These are phyloP conservation scores for Rotaria socialis DNA, from an alignment of 2,888 invertebrate species.

Conservation along the genomic window DNA sequence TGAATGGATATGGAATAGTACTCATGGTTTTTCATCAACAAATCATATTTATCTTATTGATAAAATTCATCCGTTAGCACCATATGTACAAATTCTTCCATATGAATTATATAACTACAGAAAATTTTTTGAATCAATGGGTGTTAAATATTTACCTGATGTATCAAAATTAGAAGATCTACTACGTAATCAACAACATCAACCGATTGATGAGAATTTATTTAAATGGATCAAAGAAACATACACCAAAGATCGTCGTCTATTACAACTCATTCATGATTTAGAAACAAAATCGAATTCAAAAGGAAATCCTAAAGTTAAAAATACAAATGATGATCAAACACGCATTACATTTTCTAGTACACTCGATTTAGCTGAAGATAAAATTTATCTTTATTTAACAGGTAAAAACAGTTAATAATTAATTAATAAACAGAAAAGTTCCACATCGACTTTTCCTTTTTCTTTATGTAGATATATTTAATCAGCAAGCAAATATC, in stretches of 20 bases:
- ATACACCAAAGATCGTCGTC: constrained; percentile 21
- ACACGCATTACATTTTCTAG: constrained; percentile 23
- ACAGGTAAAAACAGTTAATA: neutral
- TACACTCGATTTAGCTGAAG: constrained; percentile 13
- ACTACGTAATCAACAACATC: constrained; percentile 1
- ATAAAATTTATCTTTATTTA: constrained; percentile 37
- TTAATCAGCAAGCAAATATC: constrained; percentile 23
- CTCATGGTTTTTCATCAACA: constrained; percentile 39
- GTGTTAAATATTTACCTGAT: constrained; percentile 39
- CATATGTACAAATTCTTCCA: constrained; percentile 40
- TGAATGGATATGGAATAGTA: constrained; percentile 46
- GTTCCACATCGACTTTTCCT: neutral
- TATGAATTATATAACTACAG: constrained; percentile 44
- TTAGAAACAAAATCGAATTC: neutral
- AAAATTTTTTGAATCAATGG: constrained; percentile 45
- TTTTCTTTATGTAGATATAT: neutral
- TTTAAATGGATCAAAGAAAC: constrained; percentile 17
- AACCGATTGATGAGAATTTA: neutral
- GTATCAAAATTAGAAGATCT: constrained; percentile 24
- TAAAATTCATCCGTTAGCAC: constrained; percentile 43
- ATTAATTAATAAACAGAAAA: neutral
- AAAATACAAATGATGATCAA: neutral
- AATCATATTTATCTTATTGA: constrained; percentile 40
- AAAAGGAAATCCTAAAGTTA: neutral
- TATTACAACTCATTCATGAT: constrained; percentile 13